phyloP scores from a whole-genome alignment of 1,140 invertebrate genomes.

The Formica exsecta region DNA sequence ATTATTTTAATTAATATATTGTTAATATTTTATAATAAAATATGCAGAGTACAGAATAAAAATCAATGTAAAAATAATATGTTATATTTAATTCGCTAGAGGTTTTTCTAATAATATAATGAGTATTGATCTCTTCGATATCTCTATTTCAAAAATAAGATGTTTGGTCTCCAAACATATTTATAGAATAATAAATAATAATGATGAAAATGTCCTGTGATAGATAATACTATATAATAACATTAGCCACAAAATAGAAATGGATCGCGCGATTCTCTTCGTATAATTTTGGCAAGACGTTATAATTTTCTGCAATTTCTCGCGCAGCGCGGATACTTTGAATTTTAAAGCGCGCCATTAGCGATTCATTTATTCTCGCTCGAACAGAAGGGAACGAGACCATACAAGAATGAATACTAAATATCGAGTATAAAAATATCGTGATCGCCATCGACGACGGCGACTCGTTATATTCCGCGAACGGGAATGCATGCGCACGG shows the following conservation, averaged over 20 bases:
- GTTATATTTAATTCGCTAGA: not conserved
- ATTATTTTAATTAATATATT: too few species aligned
- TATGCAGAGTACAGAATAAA: too few species aligned
- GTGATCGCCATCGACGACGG: slow-evolving; percentile 22
- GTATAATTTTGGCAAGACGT: slow-evolving; percentile 31
- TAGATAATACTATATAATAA: not conserved
- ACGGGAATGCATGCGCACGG: not conserved
- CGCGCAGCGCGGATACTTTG: slow-evolving; percentile 23
- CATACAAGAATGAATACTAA: slow-evolving; percentile 49
- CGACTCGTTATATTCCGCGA: slow-evolving; percentile 18
- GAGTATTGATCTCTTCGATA: not conserved
- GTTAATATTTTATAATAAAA: too few species aligned
- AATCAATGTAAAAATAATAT: too few species aligned
- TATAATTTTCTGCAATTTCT: slow-evolving; percentile 22
- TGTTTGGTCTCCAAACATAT: not conserved
- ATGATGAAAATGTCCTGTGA: not conserved
- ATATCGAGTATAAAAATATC: slow-evolving; percentile 58
- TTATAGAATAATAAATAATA: not conserved
- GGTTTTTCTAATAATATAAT: not conserved
- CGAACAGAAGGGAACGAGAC: slow-evolving; percentile 11
- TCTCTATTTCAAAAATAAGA: not conserved
- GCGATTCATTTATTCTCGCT: slow-evolving; percentile 55
- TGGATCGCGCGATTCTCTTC: not conserved
- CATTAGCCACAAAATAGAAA: not conserved
- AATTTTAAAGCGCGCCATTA: slow-evolving; percentile 46